Evolutionary conservation across 2,888 invertebrate genomes (phyloP), one percentile per base, ranked within the genome.

Genomic region (Colletes collaris): DNA sequence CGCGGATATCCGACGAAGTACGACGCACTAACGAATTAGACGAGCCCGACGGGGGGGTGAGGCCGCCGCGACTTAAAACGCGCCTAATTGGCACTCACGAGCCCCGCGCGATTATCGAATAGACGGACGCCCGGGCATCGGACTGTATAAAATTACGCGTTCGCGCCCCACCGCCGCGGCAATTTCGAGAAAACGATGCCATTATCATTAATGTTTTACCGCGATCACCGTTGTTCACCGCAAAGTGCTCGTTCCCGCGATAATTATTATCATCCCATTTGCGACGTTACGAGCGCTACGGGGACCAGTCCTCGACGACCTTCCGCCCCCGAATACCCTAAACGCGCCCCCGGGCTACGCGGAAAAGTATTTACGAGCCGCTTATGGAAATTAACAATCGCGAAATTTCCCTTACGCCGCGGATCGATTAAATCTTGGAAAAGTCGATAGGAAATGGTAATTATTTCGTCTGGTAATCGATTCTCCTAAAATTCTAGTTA

Each of bases 151-250:
- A 83, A 82, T 86, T 81, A 82, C 77, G 68, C 73, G 52, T 10
- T 10, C 56, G 16, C 60, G 56, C 50, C 16, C 44, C 37, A 13
- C 50, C 37, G 44, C 49, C 67, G 11, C 59, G 70, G 86, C 73
- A 81, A 86, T 86, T 83, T 81, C 72, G 65, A 78, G 85, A 75
- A 78, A 86, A 84, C 86, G 86, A 76, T 75, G 84, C 86, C 79
- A 84, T 86, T 86, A 86, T 83, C 86, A 75, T 86, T 86, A 86
- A 82, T 81, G 81, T 84, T 86, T 84, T 77, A 81, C 76, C 82
- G 66, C 73, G 84, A 86, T 84, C 84, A 79, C 80, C 73, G 72
- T 71, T 72, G 73, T 80, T 84, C 75, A 65, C 79, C 79, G 82
- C 81, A 56, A 86, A 84, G 82, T 86, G 84, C 81, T 84, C 82